Base-by-base conservation (phyloP, 1,140 invertebrate species). In the Pseudachorutes palmiensis region DNA sequence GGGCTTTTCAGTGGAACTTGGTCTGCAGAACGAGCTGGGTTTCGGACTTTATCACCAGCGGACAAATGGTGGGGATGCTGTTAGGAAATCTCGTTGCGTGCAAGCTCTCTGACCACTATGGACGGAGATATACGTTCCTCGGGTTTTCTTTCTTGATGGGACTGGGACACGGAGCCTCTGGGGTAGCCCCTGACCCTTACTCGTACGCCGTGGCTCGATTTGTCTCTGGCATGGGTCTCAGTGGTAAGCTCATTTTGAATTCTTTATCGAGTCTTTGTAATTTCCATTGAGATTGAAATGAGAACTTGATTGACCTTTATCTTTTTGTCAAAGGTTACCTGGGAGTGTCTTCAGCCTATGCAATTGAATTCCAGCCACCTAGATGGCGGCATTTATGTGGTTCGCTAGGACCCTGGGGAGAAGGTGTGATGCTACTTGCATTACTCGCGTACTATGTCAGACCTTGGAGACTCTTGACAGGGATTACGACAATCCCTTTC, bases 41-140 rank as follows among this genome's bases (percentile, higher is more conserved):
- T 2, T 48, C 57, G 12, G 71, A 70, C 29, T 57, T 65, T 16
- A 72, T 70, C 2, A 72, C 59, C 0, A 65, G 45, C 36, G 22
- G 70, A 24, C 71, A 72, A 64, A 70, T 72, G 68, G 65, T 66
- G 45, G 71, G 62, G 12, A 72, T 72, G 68, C 63, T 72, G 32
- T 65, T 70, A 16, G 71, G 71, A 0, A 72, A 72, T 36, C 57
- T 61, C 5, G 51, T 70, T 30, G 65, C 71, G 5, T 62, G 60
- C 31, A 65, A 69, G 31, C 14, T 74, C 3, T 68, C 70, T 2
- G 72, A 74, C 45, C 70, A 70, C 70, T 68, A 72, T 26, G 71
- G 71, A 55, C 36, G 71, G 62, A 66, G 66, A 36, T 59, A 60
- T 14, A 64, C 61, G 1, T 73, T 73, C 32, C 32, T 70, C 0